Evolutionary conservation across 2,113 vertebrate genomes (phyloP).

Genomic region (Rhynchopsitta pachyrhyncha): DNA sequence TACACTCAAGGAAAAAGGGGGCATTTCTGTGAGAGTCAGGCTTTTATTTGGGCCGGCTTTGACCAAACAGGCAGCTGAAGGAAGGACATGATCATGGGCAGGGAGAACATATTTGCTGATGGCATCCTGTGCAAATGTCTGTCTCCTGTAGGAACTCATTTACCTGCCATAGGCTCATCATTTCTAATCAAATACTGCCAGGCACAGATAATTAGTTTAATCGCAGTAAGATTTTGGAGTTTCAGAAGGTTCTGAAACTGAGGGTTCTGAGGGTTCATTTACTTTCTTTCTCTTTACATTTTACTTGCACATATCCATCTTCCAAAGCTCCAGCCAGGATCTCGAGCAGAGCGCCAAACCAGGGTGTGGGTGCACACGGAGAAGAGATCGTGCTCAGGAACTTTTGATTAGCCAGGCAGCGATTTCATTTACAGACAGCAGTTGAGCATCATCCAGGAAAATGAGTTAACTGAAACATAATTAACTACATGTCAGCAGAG

Average conservation of each 20-base stretch:
- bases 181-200: not conserved
- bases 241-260: not conserved
- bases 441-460: slow-evolving; percentile 42
- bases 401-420: slow-evolving; percentile 23
- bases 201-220: not conserved
- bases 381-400: not conserved
- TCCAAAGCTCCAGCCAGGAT: not conserved
- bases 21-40: not conserved
- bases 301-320: not conserved
- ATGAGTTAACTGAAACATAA: slow-evolving; percentile 32
- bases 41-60: not conserved
- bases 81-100: not conserved
- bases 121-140: not conserved
- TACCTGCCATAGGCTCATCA: not conserved
- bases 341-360: not conserved
- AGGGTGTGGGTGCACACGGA: rapidly evolving
- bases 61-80: not conserved
- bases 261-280: not conserved
- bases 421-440: slow-evolving; percentile 41
- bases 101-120: not conserved
- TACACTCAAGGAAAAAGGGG: not conserved
- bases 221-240: not conserved
- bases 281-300: not conserved
- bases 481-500: slow-evolving; percentile 48
- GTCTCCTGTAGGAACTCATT: not conserved